phyloP scores from a whole-genome alignment of 2,113 vertebrate species.

The Dunckerocampus dactyliophorus region DNA sequence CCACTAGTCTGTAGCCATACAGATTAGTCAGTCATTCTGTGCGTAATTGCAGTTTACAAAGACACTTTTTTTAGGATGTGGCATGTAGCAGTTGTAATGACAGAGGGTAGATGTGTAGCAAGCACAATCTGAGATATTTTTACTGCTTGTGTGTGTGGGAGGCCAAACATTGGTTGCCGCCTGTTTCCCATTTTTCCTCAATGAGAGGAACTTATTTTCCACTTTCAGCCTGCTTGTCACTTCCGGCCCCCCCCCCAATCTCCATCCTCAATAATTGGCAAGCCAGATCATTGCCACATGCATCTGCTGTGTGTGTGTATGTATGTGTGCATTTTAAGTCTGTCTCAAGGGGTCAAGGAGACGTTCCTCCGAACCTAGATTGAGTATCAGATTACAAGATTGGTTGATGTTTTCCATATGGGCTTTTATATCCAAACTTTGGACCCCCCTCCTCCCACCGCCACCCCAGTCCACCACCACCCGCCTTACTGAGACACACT shows the following conservation, averaged over 20 bases:
- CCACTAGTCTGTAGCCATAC: too few relatives aligned
- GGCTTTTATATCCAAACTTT: not conserved
- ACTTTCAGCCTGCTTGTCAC: not conserved
- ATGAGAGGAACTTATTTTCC: not conserved
- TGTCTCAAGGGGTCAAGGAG: conserved; percentile 4
- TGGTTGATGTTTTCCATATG: conserved; percentile 6
- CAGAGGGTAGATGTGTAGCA: not conserved
- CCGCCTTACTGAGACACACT: not conserved
- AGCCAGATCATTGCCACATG: conserved; percentile 10
- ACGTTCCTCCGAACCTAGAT: not conserved
- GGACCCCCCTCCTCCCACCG: not conserved
- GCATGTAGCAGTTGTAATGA: not conserved
- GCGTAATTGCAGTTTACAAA: not conserved
- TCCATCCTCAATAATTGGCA: conserved; percentile 4
- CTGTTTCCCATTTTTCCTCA: conserved; percentile 13
- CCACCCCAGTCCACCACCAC: too few relatives aligned
- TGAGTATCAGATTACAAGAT: conserved; percentile 10
- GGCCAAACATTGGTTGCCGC: not conserved
- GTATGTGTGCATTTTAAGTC: not conserved
- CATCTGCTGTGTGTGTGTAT: not conserved
- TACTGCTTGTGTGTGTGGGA: not conserved
- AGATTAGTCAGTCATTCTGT: not conserved
- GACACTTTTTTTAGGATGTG: not conserved
- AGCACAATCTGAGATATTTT: not conserved
- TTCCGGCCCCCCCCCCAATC: not conserved